phyloP scores from a whole-genome alignment of 2,888 invertebrate species.

The Microplitis manilae region DNA sequence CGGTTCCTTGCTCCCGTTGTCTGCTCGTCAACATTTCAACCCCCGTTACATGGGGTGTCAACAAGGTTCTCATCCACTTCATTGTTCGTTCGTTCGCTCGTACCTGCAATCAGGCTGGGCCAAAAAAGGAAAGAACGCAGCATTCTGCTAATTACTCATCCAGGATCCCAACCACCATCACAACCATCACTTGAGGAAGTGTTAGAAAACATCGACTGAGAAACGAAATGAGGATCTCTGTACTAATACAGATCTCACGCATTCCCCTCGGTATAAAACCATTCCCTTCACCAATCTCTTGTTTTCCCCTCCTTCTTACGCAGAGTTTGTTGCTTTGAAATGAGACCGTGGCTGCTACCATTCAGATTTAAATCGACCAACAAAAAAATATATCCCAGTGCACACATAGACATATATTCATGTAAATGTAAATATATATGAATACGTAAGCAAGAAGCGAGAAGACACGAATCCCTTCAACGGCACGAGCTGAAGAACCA shows the following conservation, averaged over 20 bases:
- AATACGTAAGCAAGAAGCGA: conserved; percentile 34
- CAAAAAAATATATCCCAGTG: conserved; percentile 52
- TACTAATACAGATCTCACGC: conserved; percentile 71
- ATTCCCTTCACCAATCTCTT: conserved; percentile 31
- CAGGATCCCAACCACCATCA: not conserved
- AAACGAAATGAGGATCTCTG: conserved; percentile 57
- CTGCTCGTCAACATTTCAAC: conserved; percentile 65
- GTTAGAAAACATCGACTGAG: not conserved
- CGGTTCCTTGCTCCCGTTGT: conserved; percentile 68
- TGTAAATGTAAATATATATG: conserved; percentile 46
- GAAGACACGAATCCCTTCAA: conserved; percentile 54
- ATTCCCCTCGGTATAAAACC: conserved; percentile 65
- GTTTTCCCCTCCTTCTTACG: conserved; percentile 17
- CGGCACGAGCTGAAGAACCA: conserved; percentile 56
- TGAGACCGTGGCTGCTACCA: conserved; percentile 65
- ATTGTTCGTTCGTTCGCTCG: not conserved
- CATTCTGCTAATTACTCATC: not conserved
- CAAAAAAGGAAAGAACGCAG: not conserved
- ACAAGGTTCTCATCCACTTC: conserved; percentile 67
- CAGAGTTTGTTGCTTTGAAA: conserved; percentile 49
- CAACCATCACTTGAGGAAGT: not conserved
- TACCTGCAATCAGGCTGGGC: conserved; percentile 20
- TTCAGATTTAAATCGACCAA: conserved; percentile 70
- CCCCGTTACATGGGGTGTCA: conserved; percentile 60
- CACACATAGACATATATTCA: conserved; percentile 9